Percentiles rank a stretch among this genome's conserved stretches.
Conservation (phyloP, 1,140 invertebrate species). For the Manduca sexta region DNA sequence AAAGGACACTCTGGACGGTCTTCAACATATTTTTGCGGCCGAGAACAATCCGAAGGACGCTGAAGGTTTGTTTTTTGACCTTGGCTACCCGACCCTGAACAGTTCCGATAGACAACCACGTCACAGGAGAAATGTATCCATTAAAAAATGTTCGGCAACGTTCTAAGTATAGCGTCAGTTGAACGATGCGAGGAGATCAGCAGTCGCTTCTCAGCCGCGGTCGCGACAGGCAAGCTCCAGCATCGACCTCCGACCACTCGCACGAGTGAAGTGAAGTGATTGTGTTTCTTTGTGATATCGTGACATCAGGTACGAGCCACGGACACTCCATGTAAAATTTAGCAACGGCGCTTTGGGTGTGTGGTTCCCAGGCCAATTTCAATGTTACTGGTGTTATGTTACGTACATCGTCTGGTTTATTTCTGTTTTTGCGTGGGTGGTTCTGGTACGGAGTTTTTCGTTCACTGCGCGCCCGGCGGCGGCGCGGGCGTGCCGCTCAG, state of each 20-base stretch:
- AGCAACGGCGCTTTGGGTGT: constrained; percentile 17
- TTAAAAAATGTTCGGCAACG: constrained; percentile 27
- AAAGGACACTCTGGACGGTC: background rate
- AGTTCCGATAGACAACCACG: constrained; percentile 24
- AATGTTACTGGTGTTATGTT: constrained; percentile 56
- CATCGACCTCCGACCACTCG: constrained; percentile 63
- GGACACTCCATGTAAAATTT: constrained; percentile 24
- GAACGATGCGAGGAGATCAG: constrained; percentile 19
- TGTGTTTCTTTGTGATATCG: constrained; percentile 39
- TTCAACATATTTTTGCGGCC: background rate
- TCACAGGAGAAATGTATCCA: constrained; percentile 20
- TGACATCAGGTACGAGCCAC: constrained; percentile 35
- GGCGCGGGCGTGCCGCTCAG: constrained; percentile 1
- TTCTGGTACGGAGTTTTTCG: constrained; percentile 8
- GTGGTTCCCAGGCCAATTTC: constrained; percentile 27
- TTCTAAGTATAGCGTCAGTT: constrained; percentile 49
- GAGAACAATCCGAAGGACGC: constrained; percentile 24
- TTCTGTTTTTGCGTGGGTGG: constrained; percentile 49
- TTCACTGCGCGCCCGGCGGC: constrained; percentile 13
- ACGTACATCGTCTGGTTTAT: constrained; percentile 62
- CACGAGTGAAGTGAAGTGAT: constrained; percentile 64
- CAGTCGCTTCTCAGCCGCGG: constrained; percentile 61
- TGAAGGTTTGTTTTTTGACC: constrained; percentile 48
- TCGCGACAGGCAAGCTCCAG: constrained; percentile 52
- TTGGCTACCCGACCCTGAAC: constrained; percentile 35